Conservation (phyloP, 2,797 vertebrate species). For the Huso huso region DNA sequence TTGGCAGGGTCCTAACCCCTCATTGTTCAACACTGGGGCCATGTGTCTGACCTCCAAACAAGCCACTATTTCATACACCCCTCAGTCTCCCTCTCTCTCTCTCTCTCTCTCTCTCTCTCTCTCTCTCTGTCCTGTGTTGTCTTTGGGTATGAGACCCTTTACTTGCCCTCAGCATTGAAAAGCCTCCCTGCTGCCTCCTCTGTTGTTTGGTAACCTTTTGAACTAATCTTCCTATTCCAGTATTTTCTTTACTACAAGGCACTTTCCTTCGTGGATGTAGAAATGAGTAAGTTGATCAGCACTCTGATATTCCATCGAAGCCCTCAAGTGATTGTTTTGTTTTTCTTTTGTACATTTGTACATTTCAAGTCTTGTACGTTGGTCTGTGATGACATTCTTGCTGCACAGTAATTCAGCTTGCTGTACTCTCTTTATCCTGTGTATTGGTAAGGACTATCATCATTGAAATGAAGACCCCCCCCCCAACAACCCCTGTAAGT, state of each 20-base stretch:
- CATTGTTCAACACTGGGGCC: no score
- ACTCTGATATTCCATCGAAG: background rate
- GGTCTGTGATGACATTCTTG: no score
- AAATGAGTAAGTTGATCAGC: background rate
- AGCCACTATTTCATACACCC: no score
- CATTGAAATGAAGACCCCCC: no score
- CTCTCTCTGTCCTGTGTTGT: background rate
- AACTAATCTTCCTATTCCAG: background rate
- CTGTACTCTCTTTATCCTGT: no score
- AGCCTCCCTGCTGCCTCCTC: constrained; percentile 4
- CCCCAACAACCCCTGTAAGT: no score
- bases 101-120: background rate
- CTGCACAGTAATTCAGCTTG: no score
- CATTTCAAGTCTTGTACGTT: no score
- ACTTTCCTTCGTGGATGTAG: background rate
- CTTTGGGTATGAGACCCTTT: constrained; percentile 2
- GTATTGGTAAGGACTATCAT: no score
- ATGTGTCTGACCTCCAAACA: no score
- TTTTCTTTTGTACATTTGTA: no score
- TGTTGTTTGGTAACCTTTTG: background rate
- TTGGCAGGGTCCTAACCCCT: no score
- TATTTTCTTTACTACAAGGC: background rate
- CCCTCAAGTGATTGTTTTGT: background rate
- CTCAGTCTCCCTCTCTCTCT: background rate
- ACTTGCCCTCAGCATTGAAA: constrained; percentile 5